A percentile compares a stretch with the other conserved stretches of the same genome.
Conservation (phyloP, 2,888 invertebrate species). For the Eupithecia dodoneata region DNA sequence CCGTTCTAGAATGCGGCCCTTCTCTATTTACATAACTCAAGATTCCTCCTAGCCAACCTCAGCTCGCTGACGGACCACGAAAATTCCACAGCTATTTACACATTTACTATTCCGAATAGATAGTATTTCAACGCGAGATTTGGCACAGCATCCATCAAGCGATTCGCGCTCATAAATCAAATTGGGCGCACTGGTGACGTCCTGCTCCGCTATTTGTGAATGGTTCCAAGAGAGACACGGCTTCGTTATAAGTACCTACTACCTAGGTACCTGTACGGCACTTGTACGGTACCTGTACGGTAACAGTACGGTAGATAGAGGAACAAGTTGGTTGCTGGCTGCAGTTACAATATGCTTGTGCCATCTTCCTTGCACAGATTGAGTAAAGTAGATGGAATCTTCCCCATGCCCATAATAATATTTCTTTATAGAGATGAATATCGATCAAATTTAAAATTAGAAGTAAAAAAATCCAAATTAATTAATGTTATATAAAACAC, state of each 20-base stretch:
- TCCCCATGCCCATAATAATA: too few species aligned
- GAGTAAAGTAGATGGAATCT: too few species aligned
- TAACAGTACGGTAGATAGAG: neutral
- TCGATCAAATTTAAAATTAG: too few species aligned
- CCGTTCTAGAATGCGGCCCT: neutral
- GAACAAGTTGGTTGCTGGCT: too few species aligned
- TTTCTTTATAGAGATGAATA: too few species aligned
- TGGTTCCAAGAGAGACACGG: slow-evolving; percentile 19
- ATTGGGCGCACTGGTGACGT: slow-evolving; percentile 27
- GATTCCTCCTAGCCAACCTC: neutral
- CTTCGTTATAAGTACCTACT: neutral
- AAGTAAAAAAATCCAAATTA: too few species aligned
- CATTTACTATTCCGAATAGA: neutral
- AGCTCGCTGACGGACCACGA: neutral
- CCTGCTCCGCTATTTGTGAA: slow-evolving; percentile 21
- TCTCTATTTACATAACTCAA: neutral
- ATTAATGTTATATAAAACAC: too few species aligned
- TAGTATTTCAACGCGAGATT: slow-evolving; percentile 9
- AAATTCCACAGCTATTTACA: neutral
- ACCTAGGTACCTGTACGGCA: neutral
- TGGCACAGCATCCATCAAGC: slow-evolving; percentile 37
- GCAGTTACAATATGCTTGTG: too few species aligned
- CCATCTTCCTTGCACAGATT: too few species aligned
- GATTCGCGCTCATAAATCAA: slow-evolving; percentile 37
- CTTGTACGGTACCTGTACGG: too few species aligned